Evolutionary conservation across 1,140 invertebrate species (phyloP).

Genomic region (Leptinotarsa texana): DNA sequence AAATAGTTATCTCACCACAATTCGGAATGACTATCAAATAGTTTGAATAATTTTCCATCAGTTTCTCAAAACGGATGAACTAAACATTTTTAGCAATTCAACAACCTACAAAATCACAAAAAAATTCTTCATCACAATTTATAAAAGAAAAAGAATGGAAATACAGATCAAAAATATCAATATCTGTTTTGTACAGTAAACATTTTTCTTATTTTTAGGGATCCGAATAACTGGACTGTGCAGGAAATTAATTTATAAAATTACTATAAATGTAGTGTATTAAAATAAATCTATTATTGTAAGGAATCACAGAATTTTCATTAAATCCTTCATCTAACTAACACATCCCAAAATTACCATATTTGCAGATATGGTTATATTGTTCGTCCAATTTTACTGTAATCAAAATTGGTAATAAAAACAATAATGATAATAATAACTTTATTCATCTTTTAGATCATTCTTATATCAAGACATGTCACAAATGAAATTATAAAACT

Average conservation of each 20-base stretch:
- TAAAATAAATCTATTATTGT: slow-evolving; percentile 15
- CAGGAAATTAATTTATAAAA: slow-evolving; percentile 7
- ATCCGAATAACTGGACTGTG: slow-evolving; percentile 8
- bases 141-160: background rate
- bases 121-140: too few species aligned
- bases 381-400: too few species aligned
- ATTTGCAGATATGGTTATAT: too few species aligned
- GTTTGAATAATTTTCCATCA: background rate
- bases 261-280: slow-evolving; percentile 10
- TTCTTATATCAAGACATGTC: too few species aligned
- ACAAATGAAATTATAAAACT: too few species aligned
- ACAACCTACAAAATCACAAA: background rate
- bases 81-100: background rate
- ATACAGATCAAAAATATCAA: too few species aligned
- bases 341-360: too few species aligned
- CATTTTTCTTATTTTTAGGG: slow-evolving; percentile 18
- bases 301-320: background rate
- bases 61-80: background rate
- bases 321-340: too few species aligned
- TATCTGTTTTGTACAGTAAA: background rate
- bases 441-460: too few species aligned
- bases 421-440: too few species aligned
- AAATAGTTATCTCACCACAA: background rate
- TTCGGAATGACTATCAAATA: background rate
- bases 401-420: too few species aligned